phyloP scores from a whole-genome alignment of 1,140 invertebrate genomes.

The Drosophila subobscura region DNA sequence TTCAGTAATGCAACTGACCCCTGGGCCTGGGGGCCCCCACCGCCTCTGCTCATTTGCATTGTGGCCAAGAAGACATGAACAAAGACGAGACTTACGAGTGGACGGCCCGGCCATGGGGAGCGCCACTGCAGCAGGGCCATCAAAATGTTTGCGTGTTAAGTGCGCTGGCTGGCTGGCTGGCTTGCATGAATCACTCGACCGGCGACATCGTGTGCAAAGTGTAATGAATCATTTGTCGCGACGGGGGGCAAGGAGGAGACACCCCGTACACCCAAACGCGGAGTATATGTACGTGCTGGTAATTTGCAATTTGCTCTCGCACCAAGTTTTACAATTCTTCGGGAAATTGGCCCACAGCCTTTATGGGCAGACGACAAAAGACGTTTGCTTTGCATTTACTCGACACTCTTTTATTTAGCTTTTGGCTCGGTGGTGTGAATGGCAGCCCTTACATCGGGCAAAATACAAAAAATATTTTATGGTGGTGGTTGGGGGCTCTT shows the following conservation, averaged over 20 bases:
- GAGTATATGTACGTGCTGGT: constrained; percentile 52
- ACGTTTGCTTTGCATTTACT: constrained; percentile 39
- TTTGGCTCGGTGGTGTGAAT: neutral
- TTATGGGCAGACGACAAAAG: constrained; percentile 15
- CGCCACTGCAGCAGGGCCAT: constrained; percentile 37
- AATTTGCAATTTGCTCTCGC: constrained; percentile 64
- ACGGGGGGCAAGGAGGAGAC: neutral
- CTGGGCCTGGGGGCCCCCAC: neutral
- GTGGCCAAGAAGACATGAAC: constrained; percentile 24
- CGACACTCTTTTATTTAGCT: constrained; percentile 10
- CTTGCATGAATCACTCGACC: constrained; percentile 61
- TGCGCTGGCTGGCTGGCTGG: constrained; percentile 13
- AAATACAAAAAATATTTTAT: constrained; percentile 13
- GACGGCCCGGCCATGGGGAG: constrained; percentile 29
- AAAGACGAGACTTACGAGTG: constrained; percentile 13
- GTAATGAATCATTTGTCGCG: constrained; percentile 62
- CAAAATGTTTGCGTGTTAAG: constrained; percentile 56
- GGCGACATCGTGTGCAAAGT: constrained; percentile 48
- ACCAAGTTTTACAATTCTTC: constrained; percentile 31
- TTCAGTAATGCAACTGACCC: constrained; percentile 10
- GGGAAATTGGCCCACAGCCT: constrained; percentile 20
- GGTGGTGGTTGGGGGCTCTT: too few relatives aligned
- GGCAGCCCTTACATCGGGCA: neutral
- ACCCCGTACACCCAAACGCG: constrained; percentile 1
- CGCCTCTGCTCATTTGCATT: constrained; percentile 34